Evolutionary conservation across 2,888 invertebrate genomes (phyloP).

Genomic region (Campoletis raptor): DNA sequence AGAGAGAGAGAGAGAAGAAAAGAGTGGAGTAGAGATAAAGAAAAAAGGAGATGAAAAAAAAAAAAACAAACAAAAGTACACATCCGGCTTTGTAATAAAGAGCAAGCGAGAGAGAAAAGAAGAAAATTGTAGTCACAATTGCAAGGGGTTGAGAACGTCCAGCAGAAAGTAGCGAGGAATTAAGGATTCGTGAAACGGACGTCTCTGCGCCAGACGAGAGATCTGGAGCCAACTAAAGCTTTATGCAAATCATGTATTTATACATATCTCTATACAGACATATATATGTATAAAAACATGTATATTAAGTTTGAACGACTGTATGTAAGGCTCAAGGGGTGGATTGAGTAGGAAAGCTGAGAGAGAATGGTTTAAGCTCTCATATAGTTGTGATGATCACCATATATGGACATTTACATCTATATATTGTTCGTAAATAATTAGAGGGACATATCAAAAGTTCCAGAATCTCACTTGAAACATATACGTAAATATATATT

Average conservation of each 20-base stretch:
- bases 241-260: constrained; percentile 51
- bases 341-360: constrained; percentile 54
- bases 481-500: background rate
- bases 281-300: constrained; percentile 12
- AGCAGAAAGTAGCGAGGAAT: constrained; percentile 47
- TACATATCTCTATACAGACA: constrained; percentile 8
- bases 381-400: constrained; percentile 31
- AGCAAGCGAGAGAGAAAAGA: constrained; percentile 4
- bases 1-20: background rate
- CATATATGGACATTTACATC: background rate
- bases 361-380: constrained; percentile 47
- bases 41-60: background rate
- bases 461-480: background rate
- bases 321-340: constrained; percentile 49
- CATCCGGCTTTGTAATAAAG: background rate
- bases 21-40: background rate
- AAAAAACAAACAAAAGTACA: background rate
- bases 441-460: background rate
- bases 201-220: constrained; percentile 52
- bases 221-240: constrained; percentile 55
- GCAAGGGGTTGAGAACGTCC: constrained; percentile 30
- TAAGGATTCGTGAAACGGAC: constrained; percentile 49
- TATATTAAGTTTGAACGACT: constrained; percentile 47
- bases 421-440: background rate
- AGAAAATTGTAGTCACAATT: background rate